Evolutionary conservation across 2,888 invertebrate species (phyloP).

Genomic region (Parelbella ahira): DNA sequence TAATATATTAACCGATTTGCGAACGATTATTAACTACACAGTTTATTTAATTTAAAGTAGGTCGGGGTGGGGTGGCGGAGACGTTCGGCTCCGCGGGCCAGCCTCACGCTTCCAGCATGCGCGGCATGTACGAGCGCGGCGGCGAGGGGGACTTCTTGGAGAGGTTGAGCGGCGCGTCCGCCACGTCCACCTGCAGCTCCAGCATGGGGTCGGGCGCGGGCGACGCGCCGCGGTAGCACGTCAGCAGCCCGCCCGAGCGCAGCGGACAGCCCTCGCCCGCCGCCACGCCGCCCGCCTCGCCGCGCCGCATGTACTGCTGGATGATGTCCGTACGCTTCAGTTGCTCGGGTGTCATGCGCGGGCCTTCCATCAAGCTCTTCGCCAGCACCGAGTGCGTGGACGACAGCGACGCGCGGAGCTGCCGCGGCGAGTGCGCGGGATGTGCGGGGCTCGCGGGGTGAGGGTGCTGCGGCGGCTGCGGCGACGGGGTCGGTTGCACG

Average conservation of each 20-base stretch:
- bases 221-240: constrained; percentile 62
- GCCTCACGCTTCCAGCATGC: constrained; percentile 83
- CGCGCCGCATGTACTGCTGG: constrained; percentile 94
- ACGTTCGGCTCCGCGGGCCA: constrained; percentile 72
- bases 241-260: constrained; percentile 55
- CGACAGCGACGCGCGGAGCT: constrained; percentile 83
- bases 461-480: constrained; percentile 78
- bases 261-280: constrained; percentile 66
- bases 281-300: constrained; percentile 76
- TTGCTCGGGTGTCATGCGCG: constrained; percentile 95
- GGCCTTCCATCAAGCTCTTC: constrained; percentile 95
- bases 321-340: constrained; percentile 95
- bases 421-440: constrained; percentile 78
- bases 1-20: constrained; percentile 84
- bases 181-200: constrained; percentile 87
- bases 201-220: constrained; percentile 74
- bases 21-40: constrained; percentile 75
- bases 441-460: constrained; percentile 63
- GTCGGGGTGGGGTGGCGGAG: constrained; percentile 78
- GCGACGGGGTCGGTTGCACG: constrained; percentile 70
- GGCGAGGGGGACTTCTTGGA: constrained; percentile 89
- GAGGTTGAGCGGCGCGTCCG: constrained; percentile 92
- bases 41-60: constrained; percentile 76
- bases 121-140: constrained; percentile 81
- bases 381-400: constrained; percentile 94